Base-by-base conservation (phyloP, 2,797 vertebrate species). In the Peromyscus eremicus region DNA sequence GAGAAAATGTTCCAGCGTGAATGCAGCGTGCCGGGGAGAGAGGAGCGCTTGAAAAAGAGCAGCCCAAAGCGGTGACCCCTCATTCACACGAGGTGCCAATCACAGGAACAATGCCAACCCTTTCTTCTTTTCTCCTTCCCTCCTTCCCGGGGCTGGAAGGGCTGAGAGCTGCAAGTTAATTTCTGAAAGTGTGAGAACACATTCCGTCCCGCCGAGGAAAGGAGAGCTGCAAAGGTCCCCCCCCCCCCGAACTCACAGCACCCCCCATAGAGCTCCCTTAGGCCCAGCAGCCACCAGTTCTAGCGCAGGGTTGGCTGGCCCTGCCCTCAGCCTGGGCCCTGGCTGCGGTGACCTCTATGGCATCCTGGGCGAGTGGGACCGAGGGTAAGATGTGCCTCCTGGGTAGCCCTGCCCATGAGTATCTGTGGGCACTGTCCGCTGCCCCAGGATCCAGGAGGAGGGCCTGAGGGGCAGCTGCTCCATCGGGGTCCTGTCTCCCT, bases 41-140 rank as follows among this genome's bases (percentile, higher is more conserved):
- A 98, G 96, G 97, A 91, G 94, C 27, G 93, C 98, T 98, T 98
- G 98, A 98, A 99, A 99, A 98, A 98, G 98, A 98, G 98, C 98
- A 98, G 98, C 98, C 98, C 91, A 88, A 97, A 93, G 97, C 94
- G 86, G 98, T 98, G 98, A 99, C 98, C 98, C 98, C 98, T 97
- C 98, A 98, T 98, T 98, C 98, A 98, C 97, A 89, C 97, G 66
- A 96, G 80, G 97, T 98, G 98, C 98, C 99, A 98, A 98, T 98
- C 98, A 98, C 92, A 0, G 79, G 71, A 77, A 98, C 97, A 98
- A 98, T 98, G 98, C 93, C 92, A 98, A 98, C 97, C 97, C 97
- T 98, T 98, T 98, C 98, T 98, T 98, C 98, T 98, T 98, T 98
- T 97, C 96, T 97, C 97, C 98, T 98, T 98, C 98, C 98, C 98